Base-by-base conservation (phyloP, 2,888 invertebrate genomes). In the Elmis aenea region DNA sequence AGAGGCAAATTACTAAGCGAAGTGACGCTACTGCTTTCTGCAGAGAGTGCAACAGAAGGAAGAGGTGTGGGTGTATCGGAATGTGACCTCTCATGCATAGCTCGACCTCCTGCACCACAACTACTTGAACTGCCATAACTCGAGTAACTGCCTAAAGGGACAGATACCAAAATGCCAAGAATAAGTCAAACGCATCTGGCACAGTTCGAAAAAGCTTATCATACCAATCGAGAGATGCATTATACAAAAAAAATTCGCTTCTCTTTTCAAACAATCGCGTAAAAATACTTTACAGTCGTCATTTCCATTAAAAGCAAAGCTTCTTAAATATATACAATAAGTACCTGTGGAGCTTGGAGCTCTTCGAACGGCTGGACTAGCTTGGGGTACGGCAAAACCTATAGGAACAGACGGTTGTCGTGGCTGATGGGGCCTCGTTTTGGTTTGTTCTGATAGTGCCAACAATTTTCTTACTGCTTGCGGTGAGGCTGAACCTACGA, bases 401-500 rank as follows among this genome's bases (percentile, higher is more conserved):
- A 54, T 45, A 25, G 55, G 65, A 20, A 67, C 61, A 22, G 66
- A 66, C n/a, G 68, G 67, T 55, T 81, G 79, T 30, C 88, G 77
- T 1, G 92, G 89, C 61, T 91, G 89, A 60, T 90, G 88, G 3
- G 88, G 91, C 33, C 90, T 76, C 5, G 91, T 87, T 68, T 92
- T 92, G 31, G 82, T 84, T 8, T 85, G 85, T 62, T 91, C 90
- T 6, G 91, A 87, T 15, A 99, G 74, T 4, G 95, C 85, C 51
- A 99, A 73, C 64, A 99, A 79, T 67, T 99, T 99, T 56, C 94
- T 81, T 10, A 97, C 93, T 5, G 96, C 93, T 68, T 96, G 95
- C 11, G 97, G 97, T 8, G 95, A 95, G 22, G 94, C 94, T 22
- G 95, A 85, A 48, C 94, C 85, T 75, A 57, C 13, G 22, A 29